Conservation (phyloP, 2,113 vertebrate genomes). For the Sisor rabdophorus region DNA sequence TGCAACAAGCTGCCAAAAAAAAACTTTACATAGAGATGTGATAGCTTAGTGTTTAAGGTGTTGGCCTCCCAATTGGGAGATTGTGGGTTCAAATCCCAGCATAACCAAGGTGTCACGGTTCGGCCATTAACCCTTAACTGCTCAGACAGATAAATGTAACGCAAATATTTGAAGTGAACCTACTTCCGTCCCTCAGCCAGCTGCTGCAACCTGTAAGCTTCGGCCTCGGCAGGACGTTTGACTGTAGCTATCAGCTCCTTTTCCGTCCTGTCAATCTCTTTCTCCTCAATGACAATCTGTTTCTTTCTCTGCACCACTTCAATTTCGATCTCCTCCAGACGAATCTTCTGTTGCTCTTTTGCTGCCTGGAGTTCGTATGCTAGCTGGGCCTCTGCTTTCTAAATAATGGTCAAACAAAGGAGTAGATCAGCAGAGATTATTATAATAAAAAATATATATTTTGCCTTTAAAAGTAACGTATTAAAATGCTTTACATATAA, state of each 20-base stretch:
- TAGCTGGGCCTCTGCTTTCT: constrained; percentile 91
- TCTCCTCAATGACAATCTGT: constrained; percentile 86
- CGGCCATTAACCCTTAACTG: too few relatives aligned
- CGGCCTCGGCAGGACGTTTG: constrained; percentile 83
- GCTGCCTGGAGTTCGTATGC: constrained; percentile 91
- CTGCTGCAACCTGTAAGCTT: constrained; percentile 90
- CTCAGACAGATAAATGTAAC: too few relatives aligned
- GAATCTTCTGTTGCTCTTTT: constrained; percentile 94
- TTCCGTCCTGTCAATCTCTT: constrained; percentile 81
- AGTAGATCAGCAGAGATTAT: not conserved
- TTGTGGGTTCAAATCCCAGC: too few relatives aligned
- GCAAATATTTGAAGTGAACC: constrained; percentile 7
- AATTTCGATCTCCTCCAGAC: constrained; percentile 90
- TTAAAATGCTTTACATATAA: too few relatives aligned
- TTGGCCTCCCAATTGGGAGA: too few relatives aligned
- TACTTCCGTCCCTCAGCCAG: constrained; percentile 87
- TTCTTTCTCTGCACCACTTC: constrained; percentile 91
- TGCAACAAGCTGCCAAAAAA: not conserved
- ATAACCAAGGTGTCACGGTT: too few relatives aligned
- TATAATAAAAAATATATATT: too few relatives aligned
- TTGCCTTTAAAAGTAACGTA: too few relatives aligned
- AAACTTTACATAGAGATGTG: too few relatives aligned
- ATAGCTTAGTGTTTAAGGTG: too few relatives aligned
- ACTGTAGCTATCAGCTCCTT: constrained; percentile 85
- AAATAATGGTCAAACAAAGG: not conserved